Base-by-base conservation (phyloP, 1,140 invertebrate species). In the Onthophagus taurus region DNA sequence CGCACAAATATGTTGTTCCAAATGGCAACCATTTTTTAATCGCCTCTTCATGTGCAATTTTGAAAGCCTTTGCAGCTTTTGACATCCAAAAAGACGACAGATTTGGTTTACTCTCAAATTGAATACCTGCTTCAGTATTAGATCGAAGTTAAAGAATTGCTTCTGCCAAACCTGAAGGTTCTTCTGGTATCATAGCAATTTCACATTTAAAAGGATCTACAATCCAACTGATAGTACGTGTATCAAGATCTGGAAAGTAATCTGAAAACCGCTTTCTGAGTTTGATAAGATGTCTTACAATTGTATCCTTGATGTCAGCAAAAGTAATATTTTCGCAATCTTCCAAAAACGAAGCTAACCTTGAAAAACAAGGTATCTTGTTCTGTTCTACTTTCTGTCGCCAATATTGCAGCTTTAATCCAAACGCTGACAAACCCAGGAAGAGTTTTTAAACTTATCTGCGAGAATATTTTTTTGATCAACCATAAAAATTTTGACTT, bases 51-150 rank as follows among this genome's bases (percentile, higher is more conserved):
- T 50, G 38, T 50, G n/a, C n/a, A n/a, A n/a, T n/a, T n/a, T n/a
- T n/a, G n/a, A n/a, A n/a, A n/a, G n/a, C 31, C 48, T 50, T 50
- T 50, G 49, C 46, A 48, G 34, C 36, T 51, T 51, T 51, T n/a
- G n/a, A n/a, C n/a, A n/a, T n/a, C n/a, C n/a, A n/a, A n/a, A n/a
- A n/a, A n/a, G n/a, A n/a, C n/a, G n/a, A n/a, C n/a, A n/a, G n/a
- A n/a, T n/a, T n/a, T n/a, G n/a, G n/a, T n/a, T n/a, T n/a, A n/a
- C n/a, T n/a, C n/a, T n/a, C n/a, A n/a, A n/a, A n/a, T n/a, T n/a
- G n/a, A n/a, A n/a, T n/a, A n/a, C n/a, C n/a, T n/a, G n/a, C n/a
- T n/a, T n/a, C n/a, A n/a, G n/a, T n/a, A n/a, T n/a, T n/a, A n/a
- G n/a, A n/a, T n/a, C n/a, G n/a, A n/a, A n/a, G n/a, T n/a, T n/a